A percentile compares a stretch with the other conserved stretches of the same genome.
phyloP scores from a whole-genome alignment of 2,113 vertebrate species.

The Onychostoma macrolepis region DNA sequence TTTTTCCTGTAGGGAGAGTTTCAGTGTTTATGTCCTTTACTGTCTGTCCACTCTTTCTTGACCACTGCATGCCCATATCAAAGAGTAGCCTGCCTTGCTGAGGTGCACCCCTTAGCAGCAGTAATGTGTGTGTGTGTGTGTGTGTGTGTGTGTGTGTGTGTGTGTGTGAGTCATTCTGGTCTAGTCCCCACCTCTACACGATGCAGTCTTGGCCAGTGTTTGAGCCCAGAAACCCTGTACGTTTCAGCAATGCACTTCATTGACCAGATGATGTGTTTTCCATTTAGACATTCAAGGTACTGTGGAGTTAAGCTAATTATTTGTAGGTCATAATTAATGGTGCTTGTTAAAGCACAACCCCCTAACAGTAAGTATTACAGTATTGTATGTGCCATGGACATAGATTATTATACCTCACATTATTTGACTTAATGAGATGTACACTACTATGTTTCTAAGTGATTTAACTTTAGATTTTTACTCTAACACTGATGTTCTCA shows the following conservation, averaged over 20 bases:
- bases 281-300: background rate
- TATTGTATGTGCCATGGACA: background rate
- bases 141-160: slow-evolving; percentile 35
- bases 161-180: slow-evolving; percentile 32
- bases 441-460: background rate
- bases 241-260: background rate
- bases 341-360: background rate
- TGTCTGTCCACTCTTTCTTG: background rate
- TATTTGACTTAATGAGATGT: background rate
- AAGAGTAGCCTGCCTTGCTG: background rate
- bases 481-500: background rate
- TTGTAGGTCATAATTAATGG: background rate
- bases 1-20: background rate
- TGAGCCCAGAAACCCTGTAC: slow-evolving; percentile 3
- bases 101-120: slow-evolving; percentile 20
- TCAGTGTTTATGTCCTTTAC: background rate
- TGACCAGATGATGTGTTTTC: background rate
- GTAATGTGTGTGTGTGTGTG: slow-evolving; percentile 28
- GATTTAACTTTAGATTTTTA: background rate
- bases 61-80: slow-evolving; percentile 20
- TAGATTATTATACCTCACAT: background rate
- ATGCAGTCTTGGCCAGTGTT: slow-evolving; percentile 30
- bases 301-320: background rate
- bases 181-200: slow-evolving; percentile 31
- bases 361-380: background rate